These are phyloP conservation scores for Pachypsylla venusta DNA, from an alignment of 1,140 invertebrate species.

Conservation along the genomic window DNA sequence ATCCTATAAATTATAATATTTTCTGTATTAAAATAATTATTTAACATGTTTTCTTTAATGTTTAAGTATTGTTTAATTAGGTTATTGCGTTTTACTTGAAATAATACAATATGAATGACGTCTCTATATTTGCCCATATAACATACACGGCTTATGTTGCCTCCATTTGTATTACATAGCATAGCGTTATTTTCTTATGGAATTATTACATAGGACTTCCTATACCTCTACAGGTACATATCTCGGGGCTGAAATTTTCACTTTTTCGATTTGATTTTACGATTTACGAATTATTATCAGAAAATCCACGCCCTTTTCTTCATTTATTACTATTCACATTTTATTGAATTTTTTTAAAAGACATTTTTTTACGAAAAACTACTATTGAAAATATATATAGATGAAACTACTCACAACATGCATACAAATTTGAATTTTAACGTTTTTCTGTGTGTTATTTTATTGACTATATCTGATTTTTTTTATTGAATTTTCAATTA, in stretches of 20 bases:
- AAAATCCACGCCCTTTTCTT: not conserved
- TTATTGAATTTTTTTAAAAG: not conserved
- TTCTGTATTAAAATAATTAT: not conserved
- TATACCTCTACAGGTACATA: constrained; percentile 2
- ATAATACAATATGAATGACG: too few species aligned
- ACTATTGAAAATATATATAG: too few species aligned
- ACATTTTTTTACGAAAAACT: not conserved
- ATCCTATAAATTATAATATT: not conserved
- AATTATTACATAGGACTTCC: constrained; percentile 5
- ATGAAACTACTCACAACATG: too few species aligned
- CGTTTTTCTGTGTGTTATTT: too few species aligned
- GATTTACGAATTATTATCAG: not conserved
- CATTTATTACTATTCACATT: not conserved
- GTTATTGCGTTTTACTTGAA: too few species aligned
- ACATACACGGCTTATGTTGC: constrained; percentile 5
- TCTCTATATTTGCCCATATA: not conserved
- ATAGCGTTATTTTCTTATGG: not conserved
- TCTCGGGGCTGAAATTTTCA: not conserved
- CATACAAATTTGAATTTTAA: too few species aligned
- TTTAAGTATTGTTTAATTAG: too few species aligned
- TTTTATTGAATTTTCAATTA: too few species aligned
- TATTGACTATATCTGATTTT: too few species aligned
- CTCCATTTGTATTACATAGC: constrained; percentile 3
- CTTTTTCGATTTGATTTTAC: not conserved
- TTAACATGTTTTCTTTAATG: not conserved